A percentile compares a stretch with the other conserved stretches of the same genome.
These are phyloP conservation scores for Emmelina monodactyla DNA, from an alignment of 2,888 invertebrate species.

Conservation along the genomic window DNA sequence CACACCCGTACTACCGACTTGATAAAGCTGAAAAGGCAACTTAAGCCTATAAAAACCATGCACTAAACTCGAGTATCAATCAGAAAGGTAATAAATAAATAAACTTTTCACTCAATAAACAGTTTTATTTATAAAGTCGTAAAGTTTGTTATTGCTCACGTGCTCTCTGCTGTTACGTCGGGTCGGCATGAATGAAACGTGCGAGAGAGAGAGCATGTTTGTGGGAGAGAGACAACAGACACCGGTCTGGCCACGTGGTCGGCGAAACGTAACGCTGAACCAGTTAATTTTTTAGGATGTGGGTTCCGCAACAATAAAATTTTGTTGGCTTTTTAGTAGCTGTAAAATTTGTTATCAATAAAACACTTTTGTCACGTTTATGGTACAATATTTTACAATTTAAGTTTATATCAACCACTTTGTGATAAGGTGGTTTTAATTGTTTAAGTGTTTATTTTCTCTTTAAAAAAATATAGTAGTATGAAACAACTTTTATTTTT, in stretches of 20 bases:
- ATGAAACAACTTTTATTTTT: too few species aligned
- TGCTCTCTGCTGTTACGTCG: slow-evolving; percentile 50
- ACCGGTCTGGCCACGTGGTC: slow-evolving; percentile 57
- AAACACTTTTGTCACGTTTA: slow-evolving; percentile 5
- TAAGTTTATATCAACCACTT: too few species aligned
- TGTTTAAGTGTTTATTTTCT: too few species aligned
- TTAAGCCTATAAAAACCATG: slow-evolving; percentile 66
- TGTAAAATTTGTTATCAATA: neutral
- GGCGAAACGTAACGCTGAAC: slow-evolving; percentile 43
- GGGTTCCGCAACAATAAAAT: too few species aligned
- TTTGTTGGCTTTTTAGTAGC: too few species aligned
- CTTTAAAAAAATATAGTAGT: too few species aligned
- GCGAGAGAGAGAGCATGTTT: slow-evolving; percentile 32
- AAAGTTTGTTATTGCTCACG: slow-evolving; percentile 61
- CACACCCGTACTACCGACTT: slow-evolving; percentile 61
- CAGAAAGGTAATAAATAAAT: slow-evolving; percentile 58
- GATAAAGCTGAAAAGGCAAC: slow-evolving; percentile 68
- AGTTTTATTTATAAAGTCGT: slow-evolving; percentile 52
- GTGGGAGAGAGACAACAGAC: slow-evolving; percentile 34
- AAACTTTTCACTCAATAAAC: slow-evolving; percentile 56
- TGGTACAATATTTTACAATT: too few species aligned
- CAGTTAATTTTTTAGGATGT: slow-evolving; percentile 29
- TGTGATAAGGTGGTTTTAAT: too few species aligned
- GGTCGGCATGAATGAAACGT: slow-evolving; percentile 51
- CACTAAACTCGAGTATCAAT: slow-evolving; percentile 57